A percentile compares a stretch with the other conserved stretches of the same genome.
These are phyloP conservation scores for Batillaria attramentaria DNA, from an alignment of 1,140 invertebrate species.

Conservation along the genomic window DNA sequence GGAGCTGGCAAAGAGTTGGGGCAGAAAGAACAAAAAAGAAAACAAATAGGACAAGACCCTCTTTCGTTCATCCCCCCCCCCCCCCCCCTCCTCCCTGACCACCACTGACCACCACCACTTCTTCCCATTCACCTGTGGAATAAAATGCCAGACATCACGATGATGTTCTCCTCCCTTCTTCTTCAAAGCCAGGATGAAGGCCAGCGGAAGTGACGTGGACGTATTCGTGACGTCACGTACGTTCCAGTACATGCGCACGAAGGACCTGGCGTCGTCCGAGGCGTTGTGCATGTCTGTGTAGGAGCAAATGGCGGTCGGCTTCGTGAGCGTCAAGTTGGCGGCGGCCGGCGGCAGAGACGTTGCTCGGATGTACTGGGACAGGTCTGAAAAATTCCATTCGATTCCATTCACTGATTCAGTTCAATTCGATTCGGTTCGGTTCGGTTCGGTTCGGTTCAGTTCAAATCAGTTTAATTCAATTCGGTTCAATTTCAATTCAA, in stretches of 20 bases:
- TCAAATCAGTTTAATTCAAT: neutral
- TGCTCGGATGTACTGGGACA: neutral
- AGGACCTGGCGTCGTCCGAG: neutral
- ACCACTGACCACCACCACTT: too few species aligned
- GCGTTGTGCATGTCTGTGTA: constrained; percentile 8
- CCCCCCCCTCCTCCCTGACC: too few species aligned
- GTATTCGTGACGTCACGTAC: constrained; percentile 15
- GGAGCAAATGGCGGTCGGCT: constrained; percentile 20
- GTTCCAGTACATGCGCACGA: constrained; percentile 30
- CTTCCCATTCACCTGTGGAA: too few species aligned
- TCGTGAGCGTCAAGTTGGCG: neutral
- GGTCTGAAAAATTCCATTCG: neutral
- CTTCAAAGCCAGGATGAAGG: constrained; percentile 23
- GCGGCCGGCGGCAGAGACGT: neutral
- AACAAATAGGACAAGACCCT: too few species aligned
- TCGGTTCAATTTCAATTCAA: neutral
- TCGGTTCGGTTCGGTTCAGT: too few species aligned
- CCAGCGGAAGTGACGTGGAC: constrained; percentile 17
- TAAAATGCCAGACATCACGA: too few species aligned
- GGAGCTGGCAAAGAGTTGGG: too few species aligned
- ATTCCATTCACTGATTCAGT: neutral
- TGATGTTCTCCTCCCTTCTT: too few species aligned
- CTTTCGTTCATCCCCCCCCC: too few species aligned
- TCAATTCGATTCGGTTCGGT: neutral
- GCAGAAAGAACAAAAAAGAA: too few species aligned